Base-by-base conservation (phyloP, 2,797 vertebrate genomes). In the Cheracebus regulus region DNA sequence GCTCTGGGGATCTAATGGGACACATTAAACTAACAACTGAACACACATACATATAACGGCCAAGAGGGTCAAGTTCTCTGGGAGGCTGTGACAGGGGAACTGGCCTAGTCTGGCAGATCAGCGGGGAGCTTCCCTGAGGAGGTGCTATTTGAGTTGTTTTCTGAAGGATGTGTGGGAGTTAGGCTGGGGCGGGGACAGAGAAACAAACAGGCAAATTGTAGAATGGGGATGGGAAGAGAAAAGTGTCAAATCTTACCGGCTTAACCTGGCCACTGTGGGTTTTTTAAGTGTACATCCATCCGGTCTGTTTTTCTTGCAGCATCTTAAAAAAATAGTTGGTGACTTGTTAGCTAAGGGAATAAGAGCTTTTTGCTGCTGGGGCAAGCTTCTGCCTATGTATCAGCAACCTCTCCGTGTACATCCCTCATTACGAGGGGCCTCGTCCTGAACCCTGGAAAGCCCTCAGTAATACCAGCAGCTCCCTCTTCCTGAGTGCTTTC, bases 141-240 rank as follows among this genome's bases (percentile, higher is more conserved):
- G 76, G 33, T 20, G 17, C 41, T 36, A 1, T 82, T 15, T 28
- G 61, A 50, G 30, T 10, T n/a, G 20, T 39, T 48, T 79, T 39
- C 48, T 30, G 22, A 12, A 41, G 26, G n/a, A 19, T 2, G 1
- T 80, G 30, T 24, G 5, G 24, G 55, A 39, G 22, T 6, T 22
- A 39, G 36, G 50, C 2, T 7, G 72, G 52, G 30, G 52, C 9
- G 15, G 41, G 41, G 64, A 2, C 13, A 39, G 55, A 39, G 64
- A 61, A 41, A 2, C 4, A 12, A 36, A 30, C 26, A 5, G 46
- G 72, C 7, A 5, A 75, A 7, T 17, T 0, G 0, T 2, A 19
- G 12, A 17, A 6, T 7, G n/a, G 10, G 17, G 1, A n/a, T 9
- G 41, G 58, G 30, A 58, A 46, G 41, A 10, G 57, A 36, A 46